Base-by-base conservation (phyloP, 2,113 vertebrate species). In the Plotosus lineatus region DNA sequence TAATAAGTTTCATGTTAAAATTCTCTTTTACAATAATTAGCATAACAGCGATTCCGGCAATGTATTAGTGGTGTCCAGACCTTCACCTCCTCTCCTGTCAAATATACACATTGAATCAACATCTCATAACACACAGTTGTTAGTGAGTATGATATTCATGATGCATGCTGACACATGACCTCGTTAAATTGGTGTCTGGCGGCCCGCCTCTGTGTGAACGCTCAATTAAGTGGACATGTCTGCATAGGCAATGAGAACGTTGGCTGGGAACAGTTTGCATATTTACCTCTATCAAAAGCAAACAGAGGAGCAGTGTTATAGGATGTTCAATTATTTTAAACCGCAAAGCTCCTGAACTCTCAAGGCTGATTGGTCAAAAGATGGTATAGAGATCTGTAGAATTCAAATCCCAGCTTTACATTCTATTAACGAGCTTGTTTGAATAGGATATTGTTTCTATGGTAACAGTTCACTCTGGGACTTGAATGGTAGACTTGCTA, bases 141-240 rank as follows among this genome's bases (percentile, higher is more conserved):
- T 28, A 23, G 69, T 19, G 53, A 58, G 60, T 21, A 14, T 7
- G 44, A 58, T 36, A 33, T 12, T 15, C 58, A 44, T 50, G 44
- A 82, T 76, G 63, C 66, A 85, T 46, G 48, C 74, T 71, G 72
- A 79, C 68, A 75, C 36, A 56, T 36, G 46, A 69, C 61, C 77
- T 85, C 63, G 58, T 79, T 79, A 82, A 56, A 69, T 55, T 69
- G 26, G 55, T 74, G 76, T 76, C 77, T 74, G 51, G 77, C 60
- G 33, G 76, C 26, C 33, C 72, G 36, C 40, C 51, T 61, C 72
- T 50, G 38, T 38, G 10, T 51, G 82, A 75, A 80, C 36, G 33
- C 78, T 60, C 63, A 75, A 69, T 76, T 84, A 76, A 65, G 21
- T 21, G 56, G 60, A 55, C 44, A 17, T 36, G 28, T 63, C 69